phyloP scores from a whole-genome alignment of 1,140 invertebrate species.

The Bombus waltoni region DNA sequence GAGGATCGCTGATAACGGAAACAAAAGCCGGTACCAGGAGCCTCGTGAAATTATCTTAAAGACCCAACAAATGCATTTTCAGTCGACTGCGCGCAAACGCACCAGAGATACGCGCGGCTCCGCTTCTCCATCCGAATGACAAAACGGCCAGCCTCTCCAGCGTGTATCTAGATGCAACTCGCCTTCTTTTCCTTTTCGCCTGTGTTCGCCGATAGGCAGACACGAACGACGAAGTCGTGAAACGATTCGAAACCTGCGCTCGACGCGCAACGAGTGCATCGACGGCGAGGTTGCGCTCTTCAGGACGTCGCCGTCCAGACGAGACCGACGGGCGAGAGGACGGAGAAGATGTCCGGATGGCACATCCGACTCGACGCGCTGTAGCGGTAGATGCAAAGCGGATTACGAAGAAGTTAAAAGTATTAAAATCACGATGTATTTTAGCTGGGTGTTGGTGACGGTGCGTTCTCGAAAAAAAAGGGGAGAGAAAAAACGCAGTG shows the following conservation, averaged over 20 bases:
- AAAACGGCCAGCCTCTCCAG: background rate
- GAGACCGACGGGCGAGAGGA: background rate
- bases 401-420: constrained; percentile 81
- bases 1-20: constrained; percentile 12
- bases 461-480: constrained; percentile 43
- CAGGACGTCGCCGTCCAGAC: background rate
- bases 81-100: background rate
- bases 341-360: constrained; percentile 25
- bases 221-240: constrained; percentile 52
- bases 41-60: constrained; percentile 50
- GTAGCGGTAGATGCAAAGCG: constrained; percentile 69
- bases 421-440: constrained; percentile 81
- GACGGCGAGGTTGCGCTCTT: background rate
- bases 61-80: constrained; percentile 45
- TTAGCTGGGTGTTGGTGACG: constrained; percentile 62
- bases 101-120: background rate
- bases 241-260: constrained; percentile 22
- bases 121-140: constrained; percentile 55
- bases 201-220: background rate
- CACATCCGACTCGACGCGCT: constrained; percentile 2
- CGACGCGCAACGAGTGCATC: constrained; percentile 7
- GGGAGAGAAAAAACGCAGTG: background rate
- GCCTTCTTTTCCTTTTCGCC: background rate
- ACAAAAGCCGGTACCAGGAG: constrained; percentile 16
- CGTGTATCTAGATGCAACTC: background rate